phyloP scores from a whole-genome alignment of 2,797 vertebrate species.

The Siniperca obscura region DNA sequence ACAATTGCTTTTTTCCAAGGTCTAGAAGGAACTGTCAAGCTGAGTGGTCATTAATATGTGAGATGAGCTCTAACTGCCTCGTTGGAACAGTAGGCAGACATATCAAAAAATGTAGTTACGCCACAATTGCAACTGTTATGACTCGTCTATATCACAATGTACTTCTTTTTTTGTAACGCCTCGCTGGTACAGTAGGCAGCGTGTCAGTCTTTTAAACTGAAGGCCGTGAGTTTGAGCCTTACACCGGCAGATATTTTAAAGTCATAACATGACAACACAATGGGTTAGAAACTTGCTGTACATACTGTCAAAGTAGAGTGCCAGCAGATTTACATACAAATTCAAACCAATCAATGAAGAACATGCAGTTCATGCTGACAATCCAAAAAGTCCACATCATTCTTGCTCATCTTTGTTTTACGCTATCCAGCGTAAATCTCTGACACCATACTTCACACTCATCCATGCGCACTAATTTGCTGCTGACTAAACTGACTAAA shows the following conservation, averaged over 20 bases:
- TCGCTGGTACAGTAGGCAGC: constrained; percentile 23
- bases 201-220: constrained; percentile 13
- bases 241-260: background rate
- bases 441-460: background rate
- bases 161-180: background rate
- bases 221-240: constrained; percentile 23
- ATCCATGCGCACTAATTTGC: background rate
- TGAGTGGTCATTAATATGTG: too few species aligned
- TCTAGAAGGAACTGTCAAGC: too few species aligned
- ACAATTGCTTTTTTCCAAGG: too few species aligned
- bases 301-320: background rate
- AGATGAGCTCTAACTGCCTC: too few species aligned
- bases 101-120: too few species aligned
- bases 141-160: fast-evolving
- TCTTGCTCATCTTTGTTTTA: background rate
- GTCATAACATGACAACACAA: fast-evolving
- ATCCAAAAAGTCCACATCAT: too few species aligned
- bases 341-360: background rate
- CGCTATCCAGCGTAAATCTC: background rate
- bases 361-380: too few species aligned
- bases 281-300: background rate
- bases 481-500: background rate
- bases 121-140: background rate
- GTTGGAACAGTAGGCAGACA: too few species aligned
- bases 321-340: background rate